Evolutionary conservation across 2,797 vertebrate genomes (phyloP).

Genomic region (Todus mexicanus): DNA sequence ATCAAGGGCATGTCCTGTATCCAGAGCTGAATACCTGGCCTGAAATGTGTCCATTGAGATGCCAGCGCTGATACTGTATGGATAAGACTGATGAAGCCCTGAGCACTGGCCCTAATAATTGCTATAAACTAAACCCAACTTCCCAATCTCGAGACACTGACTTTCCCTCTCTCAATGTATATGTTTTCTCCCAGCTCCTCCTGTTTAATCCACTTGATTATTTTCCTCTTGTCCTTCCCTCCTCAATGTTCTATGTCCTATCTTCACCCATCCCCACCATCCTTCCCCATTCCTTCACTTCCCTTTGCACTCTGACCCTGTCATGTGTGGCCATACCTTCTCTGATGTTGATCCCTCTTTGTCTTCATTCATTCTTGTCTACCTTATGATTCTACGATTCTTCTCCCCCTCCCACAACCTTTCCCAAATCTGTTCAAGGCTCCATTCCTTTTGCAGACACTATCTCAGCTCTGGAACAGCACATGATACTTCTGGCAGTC

Average conservation of each 20-base stretch:
- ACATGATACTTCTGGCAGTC: constrained; percentile 51
- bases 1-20: background rate
- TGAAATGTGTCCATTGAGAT: background rate
- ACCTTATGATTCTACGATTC: background rate
- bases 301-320: background rate
- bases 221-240: background rate
- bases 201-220: background rate
- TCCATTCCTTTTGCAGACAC: background rate
- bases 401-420: background rate
- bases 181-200: background rate
- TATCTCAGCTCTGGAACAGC: constrained; percentile 47
- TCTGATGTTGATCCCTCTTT: background rate
- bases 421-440: constrained; percentile 23
- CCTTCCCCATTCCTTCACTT: background rate
- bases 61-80: background rate
- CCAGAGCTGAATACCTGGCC: background rate
- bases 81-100: background rate
- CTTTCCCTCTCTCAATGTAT: background rate
- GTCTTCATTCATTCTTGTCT: background rate
- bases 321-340: background rate
- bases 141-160: background rate
- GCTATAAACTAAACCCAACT: background rate
- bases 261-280: background rate
- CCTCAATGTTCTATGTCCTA: accelerated
- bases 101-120: background rate